A percentile compares a stretch with the other conserved stretches of the same genome.
Evolutionary conservation across 2,113 vertebrate genomes (phyloP).

Genomic region (Cyprinus carpio): DNA sequence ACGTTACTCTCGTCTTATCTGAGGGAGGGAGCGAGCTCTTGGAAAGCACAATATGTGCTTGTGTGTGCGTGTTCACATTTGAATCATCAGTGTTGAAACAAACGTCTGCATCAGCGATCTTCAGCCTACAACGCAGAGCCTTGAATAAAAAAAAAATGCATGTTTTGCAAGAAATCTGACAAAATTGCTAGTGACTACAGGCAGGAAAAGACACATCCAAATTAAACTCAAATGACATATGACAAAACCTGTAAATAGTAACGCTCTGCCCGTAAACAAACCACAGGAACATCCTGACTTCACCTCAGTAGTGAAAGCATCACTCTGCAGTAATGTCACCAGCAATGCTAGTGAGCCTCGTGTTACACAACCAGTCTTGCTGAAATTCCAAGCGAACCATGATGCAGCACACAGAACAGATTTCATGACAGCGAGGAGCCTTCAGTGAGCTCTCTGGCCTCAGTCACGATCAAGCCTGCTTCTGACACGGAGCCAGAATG

Average conservation of each 20-base stretch:
- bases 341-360: constrained; percentile 48
- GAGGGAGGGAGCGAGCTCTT: constrained; percentile 46
- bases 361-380: constrained; percentile 61
- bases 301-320: constrained; percentile 8
- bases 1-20: constrained; percentile 45
- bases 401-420: constrained; percentile 62
- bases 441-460: constrained; percentile 37
- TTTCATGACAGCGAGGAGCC: constrained; percentile 49
- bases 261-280: background rate
- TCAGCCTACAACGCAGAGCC: background rate
- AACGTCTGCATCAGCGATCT: constrained; percentile 5
- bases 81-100: constrained; percentile 4
- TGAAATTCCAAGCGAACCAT: constrained; percentile 55
- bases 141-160: background rate
- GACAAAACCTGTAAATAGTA: background rate
- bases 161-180: background rate
- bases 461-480: constrained; percentile 29
- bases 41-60: constrained; percentile 30
- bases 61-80: background rate
- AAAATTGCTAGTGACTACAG: background rate
- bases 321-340: constrained; percentile 12
- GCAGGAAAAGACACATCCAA: background rate
- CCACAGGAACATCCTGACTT: constrained; percentile 24
- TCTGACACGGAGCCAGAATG: constrained; percentile 16
- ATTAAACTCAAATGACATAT: background rate